A percentile compares a stretch with the other conserved stretches of the same genome.
These are phyloP conservation scores for Melitaea cinxia DNA, from an alignment of 1,140 invertebrate species.

Conservation along the genomic window DNA sequence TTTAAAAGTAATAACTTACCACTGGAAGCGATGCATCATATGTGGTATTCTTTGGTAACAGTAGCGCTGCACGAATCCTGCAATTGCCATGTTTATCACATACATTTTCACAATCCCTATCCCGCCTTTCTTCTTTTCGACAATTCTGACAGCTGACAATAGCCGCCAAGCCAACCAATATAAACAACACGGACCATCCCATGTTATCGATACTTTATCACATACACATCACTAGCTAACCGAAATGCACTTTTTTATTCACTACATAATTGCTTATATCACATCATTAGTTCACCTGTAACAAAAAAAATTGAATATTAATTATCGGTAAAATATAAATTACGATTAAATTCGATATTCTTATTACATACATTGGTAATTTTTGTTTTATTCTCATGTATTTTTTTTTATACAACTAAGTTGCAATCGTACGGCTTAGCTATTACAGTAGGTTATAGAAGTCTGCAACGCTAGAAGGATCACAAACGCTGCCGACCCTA, in stretches of 20 bases:
- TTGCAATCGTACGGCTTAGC: no score
- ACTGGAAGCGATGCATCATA: slow-evolving; percentile 79
- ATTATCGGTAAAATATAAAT: not conserved
- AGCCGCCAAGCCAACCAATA: slow-evolving; percentile 40
- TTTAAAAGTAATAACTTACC: slow-evolving; percentile 50
- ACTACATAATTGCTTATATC: slow-evolving; percentile 32
- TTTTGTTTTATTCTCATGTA: no score
- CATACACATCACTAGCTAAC: slow-evolving; percentile 50
- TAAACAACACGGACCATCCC: slow-evolving; percentile 51
- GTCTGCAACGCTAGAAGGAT: no score
- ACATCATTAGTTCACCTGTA: slow-evolving; percentile 39
- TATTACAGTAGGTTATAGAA: no score
- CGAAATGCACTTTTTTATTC: slow-evolving; percentile 18
- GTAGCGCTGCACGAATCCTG: slow-evolving; percentile 81
- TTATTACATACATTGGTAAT: no score
- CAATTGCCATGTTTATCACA: slow-evolving; percentile 75
- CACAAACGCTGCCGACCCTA: no score
- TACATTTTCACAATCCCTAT: slow-evolving; percentile 76
- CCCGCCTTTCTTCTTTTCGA: slow-evolving; percentile 70
- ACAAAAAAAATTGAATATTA: slow-evolving; percentile 40
- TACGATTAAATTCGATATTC: not conserved
- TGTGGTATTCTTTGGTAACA: slow-evolving; percentile 80
- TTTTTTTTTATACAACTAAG: no score
- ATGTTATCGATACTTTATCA: slow-evolving; percentile 51
- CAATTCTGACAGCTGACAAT: slow-evolving; percentile 53